Conservation (phyloP, 2,888 invertebrate species). For the Drosophila melanocephala region DNA sequence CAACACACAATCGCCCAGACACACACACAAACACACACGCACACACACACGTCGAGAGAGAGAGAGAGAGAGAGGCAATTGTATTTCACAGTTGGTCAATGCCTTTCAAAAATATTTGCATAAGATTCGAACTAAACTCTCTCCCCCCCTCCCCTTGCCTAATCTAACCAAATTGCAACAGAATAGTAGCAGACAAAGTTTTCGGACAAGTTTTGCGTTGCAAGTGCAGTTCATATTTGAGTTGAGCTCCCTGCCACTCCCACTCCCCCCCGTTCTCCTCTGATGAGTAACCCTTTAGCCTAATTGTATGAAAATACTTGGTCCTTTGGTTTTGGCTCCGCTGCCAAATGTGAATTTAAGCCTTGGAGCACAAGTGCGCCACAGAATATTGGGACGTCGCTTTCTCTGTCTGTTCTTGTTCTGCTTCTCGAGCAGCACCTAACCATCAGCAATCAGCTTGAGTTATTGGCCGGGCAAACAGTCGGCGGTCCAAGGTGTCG, state of each 20-base stretch:
- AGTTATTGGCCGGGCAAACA: conserved; percentile 52
- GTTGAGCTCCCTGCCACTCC: conserved; percentile 27
- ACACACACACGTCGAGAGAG: conserved; percentile 1
- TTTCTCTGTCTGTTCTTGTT: background rate
- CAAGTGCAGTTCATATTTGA: conserved; percentile 79
- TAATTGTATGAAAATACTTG: conserved; percentile 80
- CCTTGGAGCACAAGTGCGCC: conserved; percentile 19
- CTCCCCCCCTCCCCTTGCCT: background rate
- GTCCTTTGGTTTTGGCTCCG: conserved; percentile 51
- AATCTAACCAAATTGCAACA: conserved; percentile 60
- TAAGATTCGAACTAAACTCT: conserved; percentile 70
- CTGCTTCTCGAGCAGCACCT: conserved; percentile 10
- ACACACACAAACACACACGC: conserved; percentile 17
- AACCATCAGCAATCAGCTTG: conserved; percentile 31
- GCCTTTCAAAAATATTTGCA: conserved; percentile 79
- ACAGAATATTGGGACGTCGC: background rate
- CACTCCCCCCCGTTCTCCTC: background rate
- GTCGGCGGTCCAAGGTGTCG: conserved; percentile 46
- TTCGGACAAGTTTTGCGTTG: conserved; percentile 58
- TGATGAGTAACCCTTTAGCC: conserved; percentile 45
- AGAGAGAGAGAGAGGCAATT: background rate
- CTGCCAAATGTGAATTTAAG: conserved; percentile 58
- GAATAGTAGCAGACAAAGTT: conserved; percentile 68
- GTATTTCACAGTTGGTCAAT: conserved; percentile 32
- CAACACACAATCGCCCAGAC: conserved; percentile 21